Conservation (phyloP, 2,113 vertebrate genomes). For the Oceanodroma tethys region DNA sequence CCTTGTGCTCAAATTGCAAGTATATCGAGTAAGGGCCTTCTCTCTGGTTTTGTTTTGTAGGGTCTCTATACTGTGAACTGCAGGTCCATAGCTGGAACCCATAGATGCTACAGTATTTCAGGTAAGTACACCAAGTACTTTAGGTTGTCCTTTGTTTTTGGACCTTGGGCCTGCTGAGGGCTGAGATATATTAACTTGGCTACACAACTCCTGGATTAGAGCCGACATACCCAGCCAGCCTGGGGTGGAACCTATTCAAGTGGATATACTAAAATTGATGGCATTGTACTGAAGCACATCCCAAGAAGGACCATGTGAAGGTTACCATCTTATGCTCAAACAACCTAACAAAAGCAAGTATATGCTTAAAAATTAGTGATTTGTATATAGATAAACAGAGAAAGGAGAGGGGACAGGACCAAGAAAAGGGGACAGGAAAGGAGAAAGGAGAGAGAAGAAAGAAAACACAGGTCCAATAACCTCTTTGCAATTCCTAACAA, state of each 20-base stretch:
- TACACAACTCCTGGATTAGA: not conserved
- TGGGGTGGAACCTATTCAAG: not conserved
- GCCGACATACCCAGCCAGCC: not conserved
- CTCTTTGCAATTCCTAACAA: not conserved
- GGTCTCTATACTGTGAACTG: not conserved
- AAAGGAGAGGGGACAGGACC: too few species aligned
- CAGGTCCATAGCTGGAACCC: not conserved
- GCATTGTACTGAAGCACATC: not conserved
- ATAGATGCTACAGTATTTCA: not conserved
- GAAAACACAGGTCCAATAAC: not conserved
- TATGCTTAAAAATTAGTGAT: not conserved
- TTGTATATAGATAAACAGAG: not conserved
- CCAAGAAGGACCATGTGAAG: not conserved
- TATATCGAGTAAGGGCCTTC: not conserved
- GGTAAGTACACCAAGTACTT: not conserved
- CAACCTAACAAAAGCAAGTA: not conserved
- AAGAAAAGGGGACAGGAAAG: not conserved
- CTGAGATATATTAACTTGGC: slow-evolving; percentile 32
- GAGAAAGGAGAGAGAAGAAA: not conserved
- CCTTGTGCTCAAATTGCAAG: not conserved
- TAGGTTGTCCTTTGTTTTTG: not conserved
- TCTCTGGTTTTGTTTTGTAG: not conserved
- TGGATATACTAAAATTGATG: not conserved
- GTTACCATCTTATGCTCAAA: not conserved
- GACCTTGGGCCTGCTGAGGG: not conserved